Percentiles rank a stretch among this genome's conserved stretches.
These are phyloP conservation scores for Pavo muticus DNA, from an alignment of 2,113 vertebrate species.

Conservation along the genomic window DNA sequence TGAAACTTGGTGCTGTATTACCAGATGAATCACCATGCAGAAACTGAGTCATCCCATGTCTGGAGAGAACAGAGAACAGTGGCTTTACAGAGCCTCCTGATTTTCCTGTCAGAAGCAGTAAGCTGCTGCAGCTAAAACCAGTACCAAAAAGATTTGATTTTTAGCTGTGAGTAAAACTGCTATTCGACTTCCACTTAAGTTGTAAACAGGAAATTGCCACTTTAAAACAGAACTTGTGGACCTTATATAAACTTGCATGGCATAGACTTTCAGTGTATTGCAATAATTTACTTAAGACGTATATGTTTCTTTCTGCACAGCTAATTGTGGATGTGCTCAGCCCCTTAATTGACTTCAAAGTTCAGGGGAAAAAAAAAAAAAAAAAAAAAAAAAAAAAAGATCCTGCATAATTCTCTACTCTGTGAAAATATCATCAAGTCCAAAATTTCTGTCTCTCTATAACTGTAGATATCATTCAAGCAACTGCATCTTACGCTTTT, in stretches of 20 bases:
- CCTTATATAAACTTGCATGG: not conserved
- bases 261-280: not conserved
- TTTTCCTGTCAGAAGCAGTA: not conserved
- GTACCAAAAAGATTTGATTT: not conserved
- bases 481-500: not conserved
- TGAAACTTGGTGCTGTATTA: not conserved
- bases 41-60: constrained; percentile 35
- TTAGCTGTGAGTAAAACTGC: not conserved
- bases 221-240: not conserved
- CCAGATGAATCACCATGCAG: constrained; percentile 22
- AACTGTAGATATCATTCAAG: not conserved
- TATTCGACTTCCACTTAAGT: not conserved
- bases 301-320: not conserved
- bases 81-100: not conserved
- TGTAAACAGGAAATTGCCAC: not conserved
- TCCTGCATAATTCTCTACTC: not conserved
- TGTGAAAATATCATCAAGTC: not conserved
- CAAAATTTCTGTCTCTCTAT: not conserved
- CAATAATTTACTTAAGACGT: not conserved
- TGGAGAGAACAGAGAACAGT: not conserved
- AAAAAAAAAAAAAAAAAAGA: not conserved
- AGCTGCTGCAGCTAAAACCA: not conserved
- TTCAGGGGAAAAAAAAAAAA: not conserved
- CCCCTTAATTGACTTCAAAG: not conserved
- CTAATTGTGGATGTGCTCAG: not conserved